phyloP scores from a whole-genome alignment of 2,113 vertebrate genomes.

The Brachyistius frenatus region DNA sequence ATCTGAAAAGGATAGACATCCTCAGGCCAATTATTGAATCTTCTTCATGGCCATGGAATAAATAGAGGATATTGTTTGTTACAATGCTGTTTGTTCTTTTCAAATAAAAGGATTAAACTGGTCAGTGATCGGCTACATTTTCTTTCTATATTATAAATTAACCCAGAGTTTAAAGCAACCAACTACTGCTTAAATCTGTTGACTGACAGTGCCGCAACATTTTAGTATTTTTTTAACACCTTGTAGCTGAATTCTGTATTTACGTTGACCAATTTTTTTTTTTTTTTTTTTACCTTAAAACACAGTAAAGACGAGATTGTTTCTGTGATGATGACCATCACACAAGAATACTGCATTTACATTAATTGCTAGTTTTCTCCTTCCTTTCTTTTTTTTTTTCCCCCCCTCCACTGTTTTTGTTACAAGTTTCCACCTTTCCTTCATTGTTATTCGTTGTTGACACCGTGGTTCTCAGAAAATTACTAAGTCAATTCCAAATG shows the following conservation, averaged over 20 bases:
- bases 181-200: too few species aligned
- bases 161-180: too few species aligned
- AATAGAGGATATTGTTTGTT: background rate
- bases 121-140: too few species aligned
- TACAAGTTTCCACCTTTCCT: background rate
- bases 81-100: background rate
- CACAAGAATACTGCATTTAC: too few species aligned
- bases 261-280: background rate
- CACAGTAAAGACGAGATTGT: background rate
- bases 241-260: too few species aligned
- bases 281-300: background rate
- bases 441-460: conserved; percentile 55
- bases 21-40: conserved; percentile 4
- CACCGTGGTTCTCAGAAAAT: conserved; percentile 53
- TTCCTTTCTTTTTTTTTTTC: conserved; percentile 19
- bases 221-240: too few species aligned
- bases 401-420: conserved; percentile 8
- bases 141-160: too few species aligned
- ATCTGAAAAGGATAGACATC: conserved; percentile 7
- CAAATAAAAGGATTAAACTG: too few species aligned
- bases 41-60: background rate
- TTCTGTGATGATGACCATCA: conserved; percentile 6
- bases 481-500: conserved; percentile 62
- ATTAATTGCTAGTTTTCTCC: conserved; percentile 16
- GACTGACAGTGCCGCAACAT: too few species aligned